Evolutionary conservation across 2,113 vertebrate species (phyloP).

Genomic region (Polypterus senegalus): DNA sequence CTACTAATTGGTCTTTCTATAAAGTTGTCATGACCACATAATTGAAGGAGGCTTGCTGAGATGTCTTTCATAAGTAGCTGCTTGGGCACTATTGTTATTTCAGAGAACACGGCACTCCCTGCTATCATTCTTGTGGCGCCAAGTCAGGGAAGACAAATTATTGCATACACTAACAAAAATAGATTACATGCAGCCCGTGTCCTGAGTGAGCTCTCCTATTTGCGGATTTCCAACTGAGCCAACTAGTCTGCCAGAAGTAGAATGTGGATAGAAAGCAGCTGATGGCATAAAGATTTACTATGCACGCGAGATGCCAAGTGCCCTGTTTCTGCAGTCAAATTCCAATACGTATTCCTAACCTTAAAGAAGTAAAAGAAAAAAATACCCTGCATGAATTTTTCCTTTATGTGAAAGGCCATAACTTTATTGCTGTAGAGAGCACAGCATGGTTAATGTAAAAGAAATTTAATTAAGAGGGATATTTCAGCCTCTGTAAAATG

Average conservation of each 20-base stretch:
- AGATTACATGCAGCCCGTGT: constrained; percentile 3
- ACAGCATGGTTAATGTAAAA: no score
- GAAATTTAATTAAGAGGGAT: no score
- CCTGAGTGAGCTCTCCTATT: constrained; percentile 1
- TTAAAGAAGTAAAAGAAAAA: no score
- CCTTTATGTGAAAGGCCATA: no score
- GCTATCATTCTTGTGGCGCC: constrained; percentile 17
- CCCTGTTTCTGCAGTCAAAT: no score
- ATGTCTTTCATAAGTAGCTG: not conserved
- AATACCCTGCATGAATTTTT: no score
- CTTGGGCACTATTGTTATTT: constrained; percentile 10
- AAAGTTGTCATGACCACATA: not conserved
- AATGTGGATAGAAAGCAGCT: not conserved
- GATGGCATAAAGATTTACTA: no score
- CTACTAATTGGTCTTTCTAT: constrained; percentile 2
- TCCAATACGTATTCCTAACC: no score
- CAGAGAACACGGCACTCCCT: constrained; percentile 11
- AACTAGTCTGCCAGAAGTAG: not conserved
- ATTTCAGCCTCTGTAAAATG: no score
- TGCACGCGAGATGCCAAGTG: no score
- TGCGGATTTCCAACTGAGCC: not conserved
- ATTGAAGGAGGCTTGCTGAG: constrained; percentile 9
- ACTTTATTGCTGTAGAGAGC: no score
- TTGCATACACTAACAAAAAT: constrained; percentile 11
- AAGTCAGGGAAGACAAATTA: constrained; percentile 19